Percentiles rank a stretch among this genome's conserved stretches.
phyloP scores from a whole-genome alignment of 2,888 invertebrate species.

The Polylopha cassiicola region DNA sequence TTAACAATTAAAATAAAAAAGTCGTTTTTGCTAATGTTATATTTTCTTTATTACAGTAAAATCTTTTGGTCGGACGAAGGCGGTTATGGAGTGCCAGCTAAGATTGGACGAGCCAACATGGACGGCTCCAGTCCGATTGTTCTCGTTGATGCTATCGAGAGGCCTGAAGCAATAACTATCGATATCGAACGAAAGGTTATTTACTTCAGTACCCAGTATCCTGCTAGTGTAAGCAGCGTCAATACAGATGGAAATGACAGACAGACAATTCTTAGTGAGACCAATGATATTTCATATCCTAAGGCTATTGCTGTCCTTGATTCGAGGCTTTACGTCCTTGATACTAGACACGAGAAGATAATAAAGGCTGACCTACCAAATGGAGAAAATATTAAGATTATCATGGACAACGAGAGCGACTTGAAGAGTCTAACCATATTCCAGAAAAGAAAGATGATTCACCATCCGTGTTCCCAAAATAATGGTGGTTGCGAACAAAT shows the following conservation, averaged over 20 bases:
- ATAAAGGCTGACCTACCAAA: conserved; percentile 88
- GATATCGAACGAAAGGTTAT: conserved; percentile 89
- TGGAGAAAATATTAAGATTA: conserved; percentile 84
- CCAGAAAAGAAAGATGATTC: conserved; percentile 87
- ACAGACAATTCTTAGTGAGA: conserved; percentile 81
- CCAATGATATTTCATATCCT: conserved; percentile 85
- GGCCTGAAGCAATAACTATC: conserved; percentile 90
- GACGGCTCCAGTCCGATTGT: conserved; percentile 90
- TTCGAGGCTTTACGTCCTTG: conserved; percentile 89
- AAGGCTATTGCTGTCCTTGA: conserved; percentile 90
- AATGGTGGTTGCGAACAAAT: conserved; percentile 97
- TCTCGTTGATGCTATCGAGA: conserved; percentile 82
- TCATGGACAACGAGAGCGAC: conserved; percentile 91
- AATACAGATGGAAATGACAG: conserved; percentile 84
- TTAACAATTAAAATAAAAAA: too few species aligned
- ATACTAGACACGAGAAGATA: conserved; percentile 92
- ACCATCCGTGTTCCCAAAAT: conserved; percentile 89
- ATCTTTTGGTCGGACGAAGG: conserved; percentile 98
- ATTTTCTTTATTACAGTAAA: conserved; percentile 71
- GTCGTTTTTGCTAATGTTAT: background rate
- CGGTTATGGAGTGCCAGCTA: conserved; percentile 90
- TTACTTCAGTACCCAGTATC: conserved; percentile 91
- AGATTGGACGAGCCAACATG: conserved; percentile 95
- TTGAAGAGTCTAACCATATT: conserved; percentile 91
- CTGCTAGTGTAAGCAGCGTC: conserved; percentile 83